Percentiles rank a stretch among this genome's conserved stretches.
Evolutionary conservation across 2,113 vertebrate species (phyloP).

Genomic region (Pygathrix nemaeus): DNA sequence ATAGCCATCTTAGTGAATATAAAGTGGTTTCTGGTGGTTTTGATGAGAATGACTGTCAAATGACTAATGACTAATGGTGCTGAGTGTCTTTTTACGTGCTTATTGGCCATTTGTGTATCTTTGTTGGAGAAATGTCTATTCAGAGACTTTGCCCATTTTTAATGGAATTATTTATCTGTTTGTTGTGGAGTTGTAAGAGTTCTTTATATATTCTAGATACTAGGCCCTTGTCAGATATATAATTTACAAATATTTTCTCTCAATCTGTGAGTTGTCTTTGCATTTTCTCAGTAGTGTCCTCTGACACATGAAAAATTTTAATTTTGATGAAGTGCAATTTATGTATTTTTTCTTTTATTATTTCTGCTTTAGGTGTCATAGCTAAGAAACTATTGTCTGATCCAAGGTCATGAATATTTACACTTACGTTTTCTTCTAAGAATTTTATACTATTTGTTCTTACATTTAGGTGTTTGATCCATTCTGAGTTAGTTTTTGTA

Average conservation of each 20-base stretch:
- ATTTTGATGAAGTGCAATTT: not conserved
- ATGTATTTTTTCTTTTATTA: not conserved
- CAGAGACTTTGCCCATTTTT: not conserved
- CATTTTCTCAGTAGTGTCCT: not conserved
- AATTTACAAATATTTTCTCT: not conserved
- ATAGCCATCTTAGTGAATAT: not conserved
- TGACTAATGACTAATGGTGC: not conserved
- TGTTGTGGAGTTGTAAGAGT: not conserved
- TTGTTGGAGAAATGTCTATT: not conserved
- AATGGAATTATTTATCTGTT: constrained; percentile 27
- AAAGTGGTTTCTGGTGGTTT: not conserved
- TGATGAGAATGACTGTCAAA: not conserved
- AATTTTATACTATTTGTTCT: not conserved
- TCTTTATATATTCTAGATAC: constrained; percentile 10
- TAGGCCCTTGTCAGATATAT: not conserved
- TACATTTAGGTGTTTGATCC: not conserved
- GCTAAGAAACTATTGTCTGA: not conserved
- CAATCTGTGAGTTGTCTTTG: not conserved
- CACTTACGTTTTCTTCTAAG: not conserved
- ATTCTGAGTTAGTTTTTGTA: not conserved
- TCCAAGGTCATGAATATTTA: not conserved
- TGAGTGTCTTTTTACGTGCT: not conserved
- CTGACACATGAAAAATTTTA: not conserved
- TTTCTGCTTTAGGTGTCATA: not conserved
- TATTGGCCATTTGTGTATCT: not conserved